Evolutionary conservation across 2,888 invertebrate species (phyloP).

Genomic region (Spilarctia lutea): DNA sequence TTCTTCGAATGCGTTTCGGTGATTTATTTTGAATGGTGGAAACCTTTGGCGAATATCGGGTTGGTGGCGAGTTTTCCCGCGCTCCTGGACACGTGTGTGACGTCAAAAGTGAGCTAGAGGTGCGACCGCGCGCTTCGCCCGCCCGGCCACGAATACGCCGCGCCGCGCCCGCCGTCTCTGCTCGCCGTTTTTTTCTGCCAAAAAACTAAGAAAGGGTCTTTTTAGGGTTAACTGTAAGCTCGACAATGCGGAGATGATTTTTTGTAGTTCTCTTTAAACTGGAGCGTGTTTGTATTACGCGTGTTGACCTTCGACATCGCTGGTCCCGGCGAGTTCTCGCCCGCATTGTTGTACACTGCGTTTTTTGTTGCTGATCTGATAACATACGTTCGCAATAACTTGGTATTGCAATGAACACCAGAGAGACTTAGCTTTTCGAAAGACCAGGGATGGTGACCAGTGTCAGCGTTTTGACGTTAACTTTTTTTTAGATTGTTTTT

Average conservation of each 20-base stretch:
- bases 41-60: slow-evolving; percentile 49
- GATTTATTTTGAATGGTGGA: slow-evolving; percentile 55
- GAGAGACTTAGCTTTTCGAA: slow-evolving; percentile 32
- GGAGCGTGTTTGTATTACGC: slow-evolving; percentile 58
- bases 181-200: slow-evolving; percentile 76
- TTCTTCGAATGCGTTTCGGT: slow-evolving; percentile 58
- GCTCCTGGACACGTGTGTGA: slow-evolving; percentile 69
- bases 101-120: slow-evolving; percentile 57
- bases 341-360: slow-evolving; percentile 50
- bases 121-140: slow-evolving; percentile 81
- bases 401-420: slow-evolving; percentile 31
- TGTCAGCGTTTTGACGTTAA: background rate
- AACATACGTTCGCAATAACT: slow-evolving; percentile 40
- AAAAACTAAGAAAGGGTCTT: slow-evolving; percentile 82
- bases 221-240: slow-evolving; percentile 81
- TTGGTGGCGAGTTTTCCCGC: slow-evolving; percentile 78
- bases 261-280: slow-evolving; percentile 57
- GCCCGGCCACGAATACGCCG: slow-evolving; percentile 79
- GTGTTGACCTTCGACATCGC: slow-evolving; percentile 62
- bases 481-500: slow-evolving; percentile 40
- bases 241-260: slow-evolving; percentile 66
- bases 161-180: slow-evolving; percentile 62
- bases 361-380: slow-evolving; percentile 56
- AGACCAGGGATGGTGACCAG: background rate
- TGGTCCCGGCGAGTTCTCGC: slow-evolving; percentile 30